Base-by-base conservation (phyloP, 2,888 invertebrate species). In the Caenorhabditis sinica region DNA sequence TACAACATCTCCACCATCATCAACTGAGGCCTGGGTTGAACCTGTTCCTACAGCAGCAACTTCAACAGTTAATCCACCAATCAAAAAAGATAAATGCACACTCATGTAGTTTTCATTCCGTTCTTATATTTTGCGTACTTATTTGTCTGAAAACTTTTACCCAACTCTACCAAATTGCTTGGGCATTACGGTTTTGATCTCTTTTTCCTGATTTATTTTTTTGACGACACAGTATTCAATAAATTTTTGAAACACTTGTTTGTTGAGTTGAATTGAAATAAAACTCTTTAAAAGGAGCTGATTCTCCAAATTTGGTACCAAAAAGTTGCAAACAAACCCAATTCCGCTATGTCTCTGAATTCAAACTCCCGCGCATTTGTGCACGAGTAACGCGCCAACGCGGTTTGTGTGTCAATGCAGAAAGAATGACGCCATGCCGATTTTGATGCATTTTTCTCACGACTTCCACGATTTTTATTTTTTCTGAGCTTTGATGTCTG, bases 1-100 rank as follows among this genome's bases (percentile, higher is more conserved):
- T 25, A 36, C 77, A 9, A 51, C 66, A 15, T 45, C 45, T 49
- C 75, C 80, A 53, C 79, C 81, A 17, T 63, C 69, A 9, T 63
- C 76, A 5, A 79, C 82, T n/a, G 84, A 86, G 56, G 84, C 83
- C 17, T 84, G 84, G 86, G 65, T 30, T 3, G 76, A 81, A 43
- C 79, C 84, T 2, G 60, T 65, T 23, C 36, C 53, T 0, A 5
- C 51, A 8, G 65, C 49, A 49, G 49, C 49, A 2, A 28, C 28
- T 17, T n/a, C 73, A 15, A 25, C 45, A 17, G 23, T 20, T 20
- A 0, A 6, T 23, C 33, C 66, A 11, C 6, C 51, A 2, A 25
- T 20, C 8, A 66, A 66, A 53, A 86, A 86, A 68, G 81, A 86
- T 36, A 86, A 86, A 65, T 86, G 86, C 79, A 40, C 51, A 20